Base-by-base conservation (phyloP, 2,113 vertebrate species). In the Centropristis striata region DNA sequence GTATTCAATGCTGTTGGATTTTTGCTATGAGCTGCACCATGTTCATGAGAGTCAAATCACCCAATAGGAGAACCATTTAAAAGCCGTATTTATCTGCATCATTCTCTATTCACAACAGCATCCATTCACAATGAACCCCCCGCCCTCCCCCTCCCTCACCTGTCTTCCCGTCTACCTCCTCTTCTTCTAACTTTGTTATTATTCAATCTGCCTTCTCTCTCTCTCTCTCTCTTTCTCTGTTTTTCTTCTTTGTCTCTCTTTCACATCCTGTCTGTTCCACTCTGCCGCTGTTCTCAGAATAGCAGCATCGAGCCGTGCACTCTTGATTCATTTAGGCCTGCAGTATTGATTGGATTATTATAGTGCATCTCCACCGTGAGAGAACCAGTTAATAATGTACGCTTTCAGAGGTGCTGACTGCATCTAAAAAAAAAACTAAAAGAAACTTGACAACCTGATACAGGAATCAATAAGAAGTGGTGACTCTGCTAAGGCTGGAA, bases 281-380 rank as follows among this genome's bases (percentile, higher is more conserved):
- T 70, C 70, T 61, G 59, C 65, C 28, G 4, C 50, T 54, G 59
- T 67, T 88, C 87, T 89, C 84, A 89, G 78, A 87, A 90, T 88
- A 88, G 88, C 88, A 68, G 25, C 76, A 85, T 87, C 75, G 75
- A 88, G 79, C 80, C 68, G 46, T 86, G 72, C 75, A 49, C 57
- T 70, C 85, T n/a, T 75, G 84, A 86, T 92, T 93, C 89, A 85
- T 90, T 89, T 88, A 88, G 67, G 78, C 44, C 69, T 66, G 41
- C 86, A 14, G 47, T 93, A 95, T 92, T 91, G 93, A 94, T 94
- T 87, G 46, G 78, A 75, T 92, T 91, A 86, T 90, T 90, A 83
- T 88, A 78, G 89, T 74, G 83, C 75, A 74, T 85, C 85, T 85
- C 71, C 71, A 58, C 71, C 75, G 69, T 68, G 68, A 86, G 75